These are phyloP conservation scores for Eretmocerus hayati DNA, from an alignment of 2,888 invertebrate species.

Conservation along the genomic window DNA sequence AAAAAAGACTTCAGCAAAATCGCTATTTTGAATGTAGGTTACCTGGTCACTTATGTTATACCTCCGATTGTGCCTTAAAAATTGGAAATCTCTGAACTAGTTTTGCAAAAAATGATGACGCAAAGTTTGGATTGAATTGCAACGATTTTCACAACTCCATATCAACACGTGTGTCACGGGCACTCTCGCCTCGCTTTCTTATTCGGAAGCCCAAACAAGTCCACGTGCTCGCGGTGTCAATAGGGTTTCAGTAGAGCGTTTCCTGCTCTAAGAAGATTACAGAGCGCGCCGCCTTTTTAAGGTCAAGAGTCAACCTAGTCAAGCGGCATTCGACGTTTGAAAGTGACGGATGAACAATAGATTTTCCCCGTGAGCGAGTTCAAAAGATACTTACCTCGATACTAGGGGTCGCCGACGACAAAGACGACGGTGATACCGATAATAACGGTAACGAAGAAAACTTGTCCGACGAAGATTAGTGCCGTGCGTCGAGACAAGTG, in stretches of 20 bases:
- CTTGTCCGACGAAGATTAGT: not conserved
- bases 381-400: conserved; percentile 36
- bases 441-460: conserved; percentile 14
- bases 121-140: too few relatives aligned
- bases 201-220: conserved; percentile 25
- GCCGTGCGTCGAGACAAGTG: not conserved
- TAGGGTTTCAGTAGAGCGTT: conserved; percentile 36
- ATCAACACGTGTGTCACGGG: not conserved
- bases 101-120: too few relatives aligned
- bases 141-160: too few relatives aligned
- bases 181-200: not conserved
- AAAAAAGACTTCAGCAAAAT: too few relatives aligned
- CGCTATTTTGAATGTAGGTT: too few relatives aligned
- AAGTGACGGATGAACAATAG: conserved; percentile 34
- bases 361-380: conserved; percentile 39
- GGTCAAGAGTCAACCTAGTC: conserved; percentile 31
- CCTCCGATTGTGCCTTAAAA: too few relatives aligned
- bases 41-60: too few relatives aligned
- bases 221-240: conserved; percentile 24
- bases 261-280: conserved; percentile 38
- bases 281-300: conserved; percentile 31
- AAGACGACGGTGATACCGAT: conserved; percentile 29
- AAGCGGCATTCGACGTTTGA: conserved; percentile 28
- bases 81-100: too few relatives aligned
- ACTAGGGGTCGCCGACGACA: conserved; percentile 28